Base-by-base conservation (phyloP, 1,140 invertebrate genomes). In the Samia ricini region DNA sequence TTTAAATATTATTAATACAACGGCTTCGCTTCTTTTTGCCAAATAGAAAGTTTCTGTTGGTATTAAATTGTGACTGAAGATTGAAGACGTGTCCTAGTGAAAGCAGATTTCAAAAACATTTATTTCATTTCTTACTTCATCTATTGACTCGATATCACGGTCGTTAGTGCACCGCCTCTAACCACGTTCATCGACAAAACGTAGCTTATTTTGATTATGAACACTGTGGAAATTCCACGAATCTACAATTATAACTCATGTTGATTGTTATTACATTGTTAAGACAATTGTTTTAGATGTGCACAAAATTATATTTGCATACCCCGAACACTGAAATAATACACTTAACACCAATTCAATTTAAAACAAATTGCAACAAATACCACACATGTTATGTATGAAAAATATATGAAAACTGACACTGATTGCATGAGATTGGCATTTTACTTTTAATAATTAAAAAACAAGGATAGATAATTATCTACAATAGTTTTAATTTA, bases 191-290 rank as follows among this genome's bases (percentile, higher is more conserved):
- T 78, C 71, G 70, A 83, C 66, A 76, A 78, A 77, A 74, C 48
- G 75, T 85, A 85, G 82, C 72, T 83, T 79, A 63, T 67, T 81
- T 79, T 67, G 69, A 71, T 63, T 72, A 77, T 82, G 60, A 64
- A 83, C 81, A 87, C 81, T 60, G 63, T 81, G 83, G 84, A 88
- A 89, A 83, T 88, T 88, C 85, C 87, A 88, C 85, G 81, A 86
- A 87, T 89, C 87, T 63, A 77, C 83, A 76, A 81, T 76, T 63
- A 72, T 69, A 65, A 42, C n/a, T 42, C n/a, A 42, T 15, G 15
- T 42, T 42, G 56, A n/a, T n/a, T n/a, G 19, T 51, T 63, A 48
- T 49, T 48, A 63, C 54, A 69, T 60, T 60, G 42, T 60, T 36
- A 64, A 66, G 33, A 42, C 33, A 42, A 15, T 42, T 42, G 15